Conservation (phyloP, 2,797 vertebrate genomes). For the Cyclopterus lumpus region DNA sequence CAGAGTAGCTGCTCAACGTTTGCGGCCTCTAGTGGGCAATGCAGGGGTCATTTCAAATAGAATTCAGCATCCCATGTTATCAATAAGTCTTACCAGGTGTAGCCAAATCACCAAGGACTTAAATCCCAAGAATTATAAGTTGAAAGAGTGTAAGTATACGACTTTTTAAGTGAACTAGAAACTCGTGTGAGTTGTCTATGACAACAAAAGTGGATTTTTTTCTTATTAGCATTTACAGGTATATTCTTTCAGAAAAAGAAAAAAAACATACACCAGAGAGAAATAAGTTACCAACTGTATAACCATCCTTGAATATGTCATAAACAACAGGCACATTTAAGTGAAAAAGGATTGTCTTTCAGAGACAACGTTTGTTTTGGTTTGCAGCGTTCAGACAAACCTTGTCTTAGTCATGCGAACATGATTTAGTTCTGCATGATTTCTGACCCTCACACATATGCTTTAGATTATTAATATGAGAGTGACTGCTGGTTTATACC, state of each 20-base stretch:
- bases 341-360: slow-evolving; percentile 27
- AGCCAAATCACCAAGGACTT: background rate
- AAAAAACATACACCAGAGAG: background rate
- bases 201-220: background rate
- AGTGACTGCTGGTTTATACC: slow-evolving; percentile 66
- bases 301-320: slow-evolving; percentile 4
- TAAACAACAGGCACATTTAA: slow-evolving; percentile 8
- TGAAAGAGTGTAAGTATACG: background rate
- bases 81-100: background rate
- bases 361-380: slow-evolving; percentile 46
- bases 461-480: slow-evolving; percentile 69
- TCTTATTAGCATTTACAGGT: background rate
- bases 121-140: background rate
- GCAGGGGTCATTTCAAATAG: background rate
- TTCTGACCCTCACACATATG: slow-evolving; percentile 63
- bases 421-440: slow-evolving; percentile 55
- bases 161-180: background rate
- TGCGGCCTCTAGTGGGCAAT: background rate
- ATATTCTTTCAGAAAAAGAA: background rate
- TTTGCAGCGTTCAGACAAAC: slow-evolving; percentile 54
- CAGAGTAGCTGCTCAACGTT: background rate
- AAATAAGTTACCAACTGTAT: background rate
- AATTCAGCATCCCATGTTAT: background rate
- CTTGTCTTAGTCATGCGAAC: slow-evolving; percentile 53
- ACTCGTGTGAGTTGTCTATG: background rate